phyloP scores from a whole-genome alignment of 1,140 invertebrate species.

The Marisa cornuarietis region DNA sequence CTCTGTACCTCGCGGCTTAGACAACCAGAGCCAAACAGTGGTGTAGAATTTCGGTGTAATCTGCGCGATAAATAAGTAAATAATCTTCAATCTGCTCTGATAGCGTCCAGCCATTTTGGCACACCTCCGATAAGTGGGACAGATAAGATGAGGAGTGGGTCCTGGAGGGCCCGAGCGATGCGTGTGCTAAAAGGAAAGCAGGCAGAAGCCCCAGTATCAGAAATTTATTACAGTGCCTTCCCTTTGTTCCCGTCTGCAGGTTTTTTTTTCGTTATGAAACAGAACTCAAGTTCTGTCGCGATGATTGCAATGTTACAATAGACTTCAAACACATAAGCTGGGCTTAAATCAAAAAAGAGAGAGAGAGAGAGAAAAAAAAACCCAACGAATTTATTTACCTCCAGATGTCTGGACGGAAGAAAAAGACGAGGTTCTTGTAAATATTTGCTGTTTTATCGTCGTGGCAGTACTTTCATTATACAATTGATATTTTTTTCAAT shows the following conservation, averaged over 20 bases:
- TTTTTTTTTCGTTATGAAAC: not conserved
- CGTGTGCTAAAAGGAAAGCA: not conserved
- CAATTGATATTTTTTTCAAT: too few species aligned
- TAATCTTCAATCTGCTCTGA: conserved; percentile 7
- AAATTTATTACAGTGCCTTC: conserved; percentile 1
- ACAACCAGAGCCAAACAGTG: not conserved
- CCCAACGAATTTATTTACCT: too few species aligned
- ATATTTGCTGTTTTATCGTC: too few species aligned
- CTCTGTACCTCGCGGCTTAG: too few species aligned
- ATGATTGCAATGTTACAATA: not conserved
- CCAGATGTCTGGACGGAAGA: too few species aligned
- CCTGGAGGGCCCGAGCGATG: not conserved
- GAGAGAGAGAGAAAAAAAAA: not conserved
- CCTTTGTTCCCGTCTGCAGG: not conserved
- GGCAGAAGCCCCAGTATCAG: not conserved
- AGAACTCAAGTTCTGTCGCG: not conserved
- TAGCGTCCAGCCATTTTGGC: conserved; percentile 14
- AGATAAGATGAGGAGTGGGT: conserved; percentile 1
- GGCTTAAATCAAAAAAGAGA: not conserved
- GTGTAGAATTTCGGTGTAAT: conserved; percentile 17
- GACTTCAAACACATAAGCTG: too few species aligned
- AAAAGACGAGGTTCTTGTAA: too few species aligned
- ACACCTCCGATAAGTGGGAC: conserved; percentile 12
- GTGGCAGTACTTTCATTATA: too few species aligned
- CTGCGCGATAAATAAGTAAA: conserved; percentile 14